Base-by-base conservation (phyloP, 1,140 invertebrate species). In the Thaumetopoea pityocampa region DNA sequence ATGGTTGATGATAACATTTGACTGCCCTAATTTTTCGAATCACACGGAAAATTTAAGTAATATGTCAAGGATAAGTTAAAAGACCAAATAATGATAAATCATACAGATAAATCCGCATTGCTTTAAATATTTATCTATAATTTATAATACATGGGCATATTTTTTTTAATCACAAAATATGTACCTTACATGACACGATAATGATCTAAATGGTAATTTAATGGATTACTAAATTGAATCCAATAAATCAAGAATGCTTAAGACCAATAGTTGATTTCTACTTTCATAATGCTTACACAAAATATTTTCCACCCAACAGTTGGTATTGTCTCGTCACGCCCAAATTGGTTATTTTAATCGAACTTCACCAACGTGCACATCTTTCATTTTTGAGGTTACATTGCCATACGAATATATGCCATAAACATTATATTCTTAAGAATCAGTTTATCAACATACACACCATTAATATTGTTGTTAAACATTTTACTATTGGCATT, bases 301-400 rank as follows among this genome's bases (percentile, higher is more conserved):
- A n/a, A 50, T 56, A 44, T 50, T n/a, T 33, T 36, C 33, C 32
- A 32, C 45, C 29, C 40, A 49, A 50, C 35, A 54, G 2, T 38
- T 20, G 43, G 23, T 30, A 23, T 37, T 38, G 29, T 34, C 9
- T 65, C 56, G 64, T 61, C 64, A 54, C 37, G 38, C 49, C 38
- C 36, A n/a, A n/a, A n/a, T n/a, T n/a, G 36, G 29, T 43, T 51
- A 48, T 41, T 51, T 47, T 42, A 50, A 51, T 52, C 62, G 52
- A 51, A 38, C 38, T 67, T 55, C 44, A 55, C 57, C 42, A 64
- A 54, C 45, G 47, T 37, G 51, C 44, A 51, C 48, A 54, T 50
- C 46, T 47, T 51, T 33, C 48, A 7, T 23, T 44, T 42, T 11
- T 16, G 15, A 32, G 2, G 1, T 16, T 14, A 27, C 16, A 4